These are phyloP conservation scores for Peucedramus taeniatus DNA, from an alignment of 2,113 vertebrate species.

Conservation along the genomic window DNA sequence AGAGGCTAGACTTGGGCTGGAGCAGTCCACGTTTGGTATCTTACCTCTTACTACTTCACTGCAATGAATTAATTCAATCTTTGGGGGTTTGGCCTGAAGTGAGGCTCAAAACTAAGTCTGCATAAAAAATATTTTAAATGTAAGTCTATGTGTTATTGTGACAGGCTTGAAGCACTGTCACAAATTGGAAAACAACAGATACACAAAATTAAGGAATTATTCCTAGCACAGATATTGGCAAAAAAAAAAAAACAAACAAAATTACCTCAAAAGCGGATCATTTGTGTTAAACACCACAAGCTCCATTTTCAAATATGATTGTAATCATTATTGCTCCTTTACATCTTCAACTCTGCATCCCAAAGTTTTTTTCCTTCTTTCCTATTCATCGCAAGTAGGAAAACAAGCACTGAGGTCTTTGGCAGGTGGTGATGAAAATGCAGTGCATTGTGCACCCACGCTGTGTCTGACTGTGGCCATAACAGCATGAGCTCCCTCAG, in stretches of 20 bases:
- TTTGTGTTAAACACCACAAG: neutral
- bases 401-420: neutral
- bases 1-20: neutral
- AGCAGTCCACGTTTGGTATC: neutral
- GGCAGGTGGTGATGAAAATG: neutral
- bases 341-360: neutral
- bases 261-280: neutral
- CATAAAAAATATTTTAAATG: neutral
- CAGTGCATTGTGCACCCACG: neutral
- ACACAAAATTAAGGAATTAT: neutral
- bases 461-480: neutral
- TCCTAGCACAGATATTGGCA: neutral
- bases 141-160: neutral
- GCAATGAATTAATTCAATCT: neutral
- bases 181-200: neutral
- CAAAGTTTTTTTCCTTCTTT: neutral
- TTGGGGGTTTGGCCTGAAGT: neutral
- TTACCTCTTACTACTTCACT: neutral
- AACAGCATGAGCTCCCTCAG: neutral
- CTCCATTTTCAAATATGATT: neutral
- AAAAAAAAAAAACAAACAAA: neutral
- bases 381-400: neutral
- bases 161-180: neutral
- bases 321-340: neutral
- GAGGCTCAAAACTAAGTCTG: neutral